Evolutionary conservation across 1,140 invertebrate species (phyloP).

Genomic region (Mactra quadrangularis): DNA sequence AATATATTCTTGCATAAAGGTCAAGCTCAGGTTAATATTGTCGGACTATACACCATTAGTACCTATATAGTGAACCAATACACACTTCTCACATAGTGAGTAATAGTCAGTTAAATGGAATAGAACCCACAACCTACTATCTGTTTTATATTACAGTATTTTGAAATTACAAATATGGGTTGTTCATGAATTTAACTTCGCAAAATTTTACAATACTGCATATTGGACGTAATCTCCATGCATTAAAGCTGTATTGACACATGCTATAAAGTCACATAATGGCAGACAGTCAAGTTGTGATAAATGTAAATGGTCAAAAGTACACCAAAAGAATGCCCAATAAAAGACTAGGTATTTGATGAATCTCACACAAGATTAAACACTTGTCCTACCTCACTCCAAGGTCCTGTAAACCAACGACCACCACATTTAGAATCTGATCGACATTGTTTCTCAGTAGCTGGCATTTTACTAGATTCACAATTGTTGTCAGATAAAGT

Average conservation of each 20-base stretch:
- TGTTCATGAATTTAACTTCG: no score
- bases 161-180: no score
- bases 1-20: no score
- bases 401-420: conserved; percentile 48
- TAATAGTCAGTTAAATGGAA: no score
- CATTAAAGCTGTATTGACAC: not conserved
- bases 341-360: not conserved
- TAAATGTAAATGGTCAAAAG: not conserved
- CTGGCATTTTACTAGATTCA: not conserved
- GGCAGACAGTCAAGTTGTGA: not conserved
- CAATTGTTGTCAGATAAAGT: conserved; percentile 2
- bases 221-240: not conserved
- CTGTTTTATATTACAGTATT: no score
- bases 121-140: no score
- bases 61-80: no score
- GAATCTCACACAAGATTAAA: not conserved
- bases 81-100: no score
- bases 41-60: no score
- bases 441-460: conserved; percentile 16
- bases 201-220: no score
- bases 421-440: conserved; percentile 5
- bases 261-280: not conserved
- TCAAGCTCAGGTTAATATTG: no score
- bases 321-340: not conserved
- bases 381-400: conserved; percentile 23